Base-by-base conservation (phyloP, 1,140 invertebrate genomes). In the Drosophila kohkoa region DNA sequence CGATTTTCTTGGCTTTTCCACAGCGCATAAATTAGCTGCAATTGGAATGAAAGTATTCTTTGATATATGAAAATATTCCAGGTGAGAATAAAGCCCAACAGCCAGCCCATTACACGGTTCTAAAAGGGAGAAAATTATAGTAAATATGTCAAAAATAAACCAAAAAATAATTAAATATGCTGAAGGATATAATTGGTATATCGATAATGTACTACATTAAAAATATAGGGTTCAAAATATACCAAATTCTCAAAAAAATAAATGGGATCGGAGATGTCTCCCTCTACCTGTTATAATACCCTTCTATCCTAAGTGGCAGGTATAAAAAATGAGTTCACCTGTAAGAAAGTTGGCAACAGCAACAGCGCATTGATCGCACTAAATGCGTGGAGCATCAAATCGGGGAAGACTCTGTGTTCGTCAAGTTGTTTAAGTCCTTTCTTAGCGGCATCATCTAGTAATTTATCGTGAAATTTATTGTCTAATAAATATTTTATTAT, bases 21-120 rank as follows among this genome's bases (percentile, higher is more conserved):
- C 1, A 79, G 28, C 13, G 46, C 13, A 30, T 60, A 80, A 2
- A 70, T 10, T 1, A 70, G n/a, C 2, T 5, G 38, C 4, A 67
- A 1, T 6, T 63, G 48, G 28, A 59, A 59, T 0, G 3, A 13
- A 0, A 72, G 5, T 1, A 81, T 1, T 0, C 58, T 41, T 28
- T 71, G 43, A 1, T 64, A 54, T 1, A 79, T 10, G n/a, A 57
- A 79, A 1, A 65, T 20, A 16, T 79, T 81, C 73, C 77, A 81
- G 4, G 66, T 59, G 15, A 66, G 2, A 2, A 78, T 13, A 0
- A 11, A 0, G 7, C 13, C 30, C 11, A 72, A 0, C 5, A 81
- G 8, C 6, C 32, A 10, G 45, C 13, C 35, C 7, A 51, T 7
- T 6, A 35, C 2, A 0, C 15, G 52, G 6, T 28, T 52, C 48